A percentile compares a stretch with the other conserved stretches of the same genome.
These are phyloP conservation scores for Sinocyclocheilus rhinocerous DNA, from an alignment of 2,113 vertebrate species.

Conservation along the genomic window DNA sequence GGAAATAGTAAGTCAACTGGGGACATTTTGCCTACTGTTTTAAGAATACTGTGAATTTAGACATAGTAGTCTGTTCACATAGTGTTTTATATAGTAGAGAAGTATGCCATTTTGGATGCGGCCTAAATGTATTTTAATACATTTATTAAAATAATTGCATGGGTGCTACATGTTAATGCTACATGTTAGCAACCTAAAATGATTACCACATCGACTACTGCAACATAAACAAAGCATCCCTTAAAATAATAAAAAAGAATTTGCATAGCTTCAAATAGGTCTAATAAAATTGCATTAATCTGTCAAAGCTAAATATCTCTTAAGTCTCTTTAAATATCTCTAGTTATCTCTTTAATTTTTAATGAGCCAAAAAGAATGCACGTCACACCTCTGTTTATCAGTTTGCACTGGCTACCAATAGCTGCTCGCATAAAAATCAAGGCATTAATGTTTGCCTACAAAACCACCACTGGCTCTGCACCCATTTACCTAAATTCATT, in stretches of 20 bases:
- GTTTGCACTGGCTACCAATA: too few relatives aligned
- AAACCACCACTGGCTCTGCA: too few relatives aligned
- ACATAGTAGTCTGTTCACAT: neutral
- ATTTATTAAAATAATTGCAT: neutral
- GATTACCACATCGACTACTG: neutral
- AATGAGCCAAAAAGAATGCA: too few relatives aligned
- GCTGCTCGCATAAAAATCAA: too few relatives aligned
- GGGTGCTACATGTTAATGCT: neutral
- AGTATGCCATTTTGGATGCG: neutral
- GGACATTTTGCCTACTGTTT: neutral
- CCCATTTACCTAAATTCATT: too few relatives aligned
- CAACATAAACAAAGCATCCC: neutral
- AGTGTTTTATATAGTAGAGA: neutral
- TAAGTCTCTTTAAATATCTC: too few relatives aligned
- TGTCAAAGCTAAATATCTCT: neutral
- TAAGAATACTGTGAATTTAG: neutral
- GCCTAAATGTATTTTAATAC: neutral
- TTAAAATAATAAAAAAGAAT: neutral
- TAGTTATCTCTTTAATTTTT: too few relatives aligned
- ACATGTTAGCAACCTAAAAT: neutral
- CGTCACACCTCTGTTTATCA: too few relatives aligned
- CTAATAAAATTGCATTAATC: neutral
- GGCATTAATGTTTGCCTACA: too few relatives aligned
- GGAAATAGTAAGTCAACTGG: too few relatives aligned
- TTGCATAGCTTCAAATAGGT: neutral